Base-by-base conservation (phyloP, 2,888 invertebrate genomes). In the Chloroclystis v-ata region DNA sequence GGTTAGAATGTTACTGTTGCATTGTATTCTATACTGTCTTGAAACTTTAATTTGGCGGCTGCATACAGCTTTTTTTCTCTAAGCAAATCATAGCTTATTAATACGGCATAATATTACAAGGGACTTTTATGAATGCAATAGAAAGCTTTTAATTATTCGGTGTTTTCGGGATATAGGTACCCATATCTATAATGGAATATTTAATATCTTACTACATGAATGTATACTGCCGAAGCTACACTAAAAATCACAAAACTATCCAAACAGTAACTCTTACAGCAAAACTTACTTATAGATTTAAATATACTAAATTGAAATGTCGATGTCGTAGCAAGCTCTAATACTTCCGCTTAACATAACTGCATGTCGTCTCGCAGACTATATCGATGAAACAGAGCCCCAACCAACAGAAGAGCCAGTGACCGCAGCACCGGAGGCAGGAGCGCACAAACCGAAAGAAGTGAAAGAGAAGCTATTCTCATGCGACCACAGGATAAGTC, bases 401-500 rank as follows among this genome's bases (percentile, higher is more conserved):
- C 54, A 61, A 65, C 52, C 66, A 54, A 71, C 75, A 74, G 75
- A 68, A 44, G 50, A 61, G 25, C 59, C 67, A 1, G 10, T 20
- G 10, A 16, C 6, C 61, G 70, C 4, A 75, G 75, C 7, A 61
- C 66, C 3, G 10, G 20, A 1, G 14, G 56, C 65, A 10, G 65
- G 70, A 1, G 40, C 56, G n/a, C 65, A 68, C 13, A 33, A 33
- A 3, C 68, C 77, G 10, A 81, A 89, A 37, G 78, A 84, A 32
- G 80, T 80, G 14, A 77, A 87, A 56, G 79, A 85, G 38, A 67
- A 70, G 37, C 81, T 78, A 10, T 89, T 90, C 60, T 91, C 94
- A 1, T 95, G 95, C 73, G 95, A 95, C 72, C 92, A 92, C 68
- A 89, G 90, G 52, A 91, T 92, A 47, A 90, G 90, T 26, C 80